Conservation (phyloP, 2,113 vertebrate genomes). For the Engystomops pustulosus region DNA sequence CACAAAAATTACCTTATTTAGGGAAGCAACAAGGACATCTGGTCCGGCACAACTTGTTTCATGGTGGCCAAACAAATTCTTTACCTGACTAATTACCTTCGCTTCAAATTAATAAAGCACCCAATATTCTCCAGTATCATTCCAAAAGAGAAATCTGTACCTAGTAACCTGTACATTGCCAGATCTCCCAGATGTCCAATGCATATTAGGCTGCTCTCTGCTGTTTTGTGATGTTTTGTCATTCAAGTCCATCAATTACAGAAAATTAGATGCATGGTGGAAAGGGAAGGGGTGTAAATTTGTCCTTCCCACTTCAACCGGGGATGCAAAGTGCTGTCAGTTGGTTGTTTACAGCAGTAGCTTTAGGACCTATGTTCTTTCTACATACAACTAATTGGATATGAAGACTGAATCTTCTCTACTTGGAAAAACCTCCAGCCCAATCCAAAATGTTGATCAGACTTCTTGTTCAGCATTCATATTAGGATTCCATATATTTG, state of each 20-base stretch:
- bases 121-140: not conserved
- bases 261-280: not conserved
- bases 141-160: not conserved
- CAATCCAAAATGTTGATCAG: too few relatives aligned
- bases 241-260: not conserved
- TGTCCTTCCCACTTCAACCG: too few relatives aligned
- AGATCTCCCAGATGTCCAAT: not conserved
- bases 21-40: conserved; percentile 40
- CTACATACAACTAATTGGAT: too few relatives aligned
- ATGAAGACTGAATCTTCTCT: too few relatives aligned
- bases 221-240: not conserved
- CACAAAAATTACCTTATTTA: conserved; percentile 21
- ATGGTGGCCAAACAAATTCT: conserved; percentile 18
- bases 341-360: too few relatives aligned
- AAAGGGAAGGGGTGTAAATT: not conserved
- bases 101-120: not conserved
- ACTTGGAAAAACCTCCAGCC: too few relatives aligned
- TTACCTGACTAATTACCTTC: conserved; percentile 38
- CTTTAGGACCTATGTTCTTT: too few relatives aligned
- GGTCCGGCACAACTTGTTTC: conserved; percentile 3
- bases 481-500: too few relatives aligned
- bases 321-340: too few relatives aligned
- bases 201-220: not conserved
- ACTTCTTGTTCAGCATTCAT: too few relatives aligned
- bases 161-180: not conserved